Evolutionary conservation across 2,888 invertebrate genomes (phyloP).

Genomic region (Silvanus unidentatus): DNA sequence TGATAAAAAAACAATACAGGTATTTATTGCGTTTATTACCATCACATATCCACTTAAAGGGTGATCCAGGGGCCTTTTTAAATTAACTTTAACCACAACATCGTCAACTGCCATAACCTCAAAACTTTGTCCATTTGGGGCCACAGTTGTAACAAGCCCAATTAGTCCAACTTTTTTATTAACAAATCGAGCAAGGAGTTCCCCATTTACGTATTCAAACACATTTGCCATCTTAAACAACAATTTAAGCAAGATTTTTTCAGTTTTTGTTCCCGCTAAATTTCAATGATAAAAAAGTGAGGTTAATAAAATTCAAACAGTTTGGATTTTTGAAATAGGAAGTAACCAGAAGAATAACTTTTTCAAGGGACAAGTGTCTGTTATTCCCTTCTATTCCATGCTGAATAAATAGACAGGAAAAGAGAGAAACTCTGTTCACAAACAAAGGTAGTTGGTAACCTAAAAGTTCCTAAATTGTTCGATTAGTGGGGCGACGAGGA

Average conservation of each 20-base stretch:
- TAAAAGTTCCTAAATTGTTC: too few relatives aligned
- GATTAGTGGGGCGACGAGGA: too few relatives aligned
- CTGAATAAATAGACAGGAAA: too few relatives aligned
- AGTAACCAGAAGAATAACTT: too few relatives aligned
- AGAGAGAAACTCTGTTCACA: too few relatives aligned
- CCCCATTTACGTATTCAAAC: constrained; percentile 39
- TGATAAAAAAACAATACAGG: constrained; percentile 2
- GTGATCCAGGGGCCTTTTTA: constrained; percentile 33
- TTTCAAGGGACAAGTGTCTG: too few relatives aligned
- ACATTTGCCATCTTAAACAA: constrained; percentile 20
- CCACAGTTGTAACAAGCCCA: constrained; percentile 34
- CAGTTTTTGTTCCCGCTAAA: too few relatives aligned
- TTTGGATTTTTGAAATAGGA: too few relatives aligned
- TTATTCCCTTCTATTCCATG: too few relatives aligned
- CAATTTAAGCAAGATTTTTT: background rate
- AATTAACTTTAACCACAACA: constrained; percentile 33
- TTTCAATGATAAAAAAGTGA: too few relatives aligned
- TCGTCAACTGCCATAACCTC: constrained; percentile 37
- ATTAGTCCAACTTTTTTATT: constrained; percentile 37
- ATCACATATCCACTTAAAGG: constrained; percentile 37
- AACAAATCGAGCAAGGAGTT: constrained; percentile 33
- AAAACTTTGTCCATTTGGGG: constrained; percentile 35
- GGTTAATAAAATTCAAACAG: too few relatives aligned
- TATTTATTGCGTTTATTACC: constrained; percentile 23
- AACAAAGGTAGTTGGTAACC: too few relatives aligned